Base-by-base conservation (phyloP, 1,140 invertebrate species). In the Sycobia sp. region DNA sequence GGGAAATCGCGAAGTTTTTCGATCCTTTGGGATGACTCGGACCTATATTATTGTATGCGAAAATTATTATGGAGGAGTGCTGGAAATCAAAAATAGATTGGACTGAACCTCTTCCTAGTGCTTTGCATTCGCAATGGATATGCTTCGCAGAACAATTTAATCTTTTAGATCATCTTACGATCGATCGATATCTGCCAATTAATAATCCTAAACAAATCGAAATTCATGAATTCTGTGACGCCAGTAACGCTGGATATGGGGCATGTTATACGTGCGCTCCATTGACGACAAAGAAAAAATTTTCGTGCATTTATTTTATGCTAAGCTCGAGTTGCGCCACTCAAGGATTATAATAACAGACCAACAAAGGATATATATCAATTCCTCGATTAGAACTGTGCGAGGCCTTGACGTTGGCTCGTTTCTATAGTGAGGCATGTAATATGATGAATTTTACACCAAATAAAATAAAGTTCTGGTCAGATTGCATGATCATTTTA, bases 21-120 rank as follows among this genome's bases (percentile, higher is more conserved):
- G 77, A 80, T 53, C 73, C 73, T 0, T 75, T n/a, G n/a, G n/a
- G n/a, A n/a, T n/a, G n/a, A 44, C 22, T 82, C 4, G 62, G 72
- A 16, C 81, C 79, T 13, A 43, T 78, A 4, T 72, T 71, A 16
- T 68, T 82, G 13, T 57, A 39, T 16, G 69, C 71, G 9, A 82
- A 83, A 66, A 65, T 77, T 8, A 51, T 61, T 14, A 61, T 53
- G 22, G 50, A 55, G 47, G 27, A 62, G 29, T 3, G 23, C 20
- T 63, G 61, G 61, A 25, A 56, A 56, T 2, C 16, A 13, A 56
- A 56, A 23, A 11, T 55, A 2, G 9, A 44, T 14, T 63, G 61
- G 46, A 53, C 56, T 43, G 43, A 63, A 41, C 41, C 34, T 3
- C 34, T 63, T 14, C 61, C 61, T 0, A 27, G 1, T 1, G 14